phyloP scores from a whole-genome alignment of 2,113 vertebrate species.

The Trogon melanurus region DNA sequence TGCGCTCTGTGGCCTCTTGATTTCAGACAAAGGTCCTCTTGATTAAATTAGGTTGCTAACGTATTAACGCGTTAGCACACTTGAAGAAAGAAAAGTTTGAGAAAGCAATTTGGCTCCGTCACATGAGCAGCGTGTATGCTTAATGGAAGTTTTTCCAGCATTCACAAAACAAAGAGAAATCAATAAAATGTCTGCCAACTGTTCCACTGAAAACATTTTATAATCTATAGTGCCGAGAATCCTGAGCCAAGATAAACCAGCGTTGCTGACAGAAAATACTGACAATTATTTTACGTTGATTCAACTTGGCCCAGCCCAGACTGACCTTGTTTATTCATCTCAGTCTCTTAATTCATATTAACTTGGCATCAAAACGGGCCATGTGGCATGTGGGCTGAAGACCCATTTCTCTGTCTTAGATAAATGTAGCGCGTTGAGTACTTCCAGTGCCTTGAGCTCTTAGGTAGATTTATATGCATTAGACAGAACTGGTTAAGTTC shows the following conservation, averaged over 20 bases:
- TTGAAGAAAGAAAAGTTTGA: slow-evolving; percentile 43
- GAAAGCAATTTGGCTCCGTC: slow-evolving; percentile 34
- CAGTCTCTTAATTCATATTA: slow-evolving; percentile 76
- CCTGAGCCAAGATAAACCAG: slow-evolving; percentile 75
- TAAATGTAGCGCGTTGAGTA: slow-evolving; percentile 63
- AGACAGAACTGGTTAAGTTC: slow-evolving; percentile 82
- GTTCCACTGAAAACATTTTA: slow-evolving; percentile 71
- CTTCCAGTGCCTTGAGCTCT: slow-evolving; percentile 79
- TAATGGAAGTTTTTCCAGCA: slow-evolving; percentile 70
- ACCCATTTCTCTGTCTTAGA: slow-evolving; percentile 76
- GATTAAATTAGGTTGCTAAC: slow-evolving; percentile 29
- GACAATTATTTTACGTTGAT: slow-evolving; percentile 77
- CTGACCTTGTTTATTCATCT: slow-evolving; percentile 82
- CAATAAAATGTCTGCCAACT: slow-evolving; percentile 74
- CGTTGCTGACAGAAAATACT: slow-evolving; percentile 76
- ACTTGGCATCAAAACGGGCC: slow-evolving; percentile 73
- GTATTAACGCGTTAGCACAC: not conserved
- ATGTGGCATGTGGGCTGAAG: slow-evolving; percentile 75
- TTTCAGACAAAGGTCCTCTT: slow-evolving; percentile 40
- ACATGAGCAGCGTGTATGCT: slow-evolving; percentile 46
- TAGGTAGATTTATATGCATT: slow-evolving; percentile 85
- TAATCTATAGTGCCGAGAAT: slow-evolving; percentile 64
- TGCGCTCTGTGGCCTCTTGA: not conserved
- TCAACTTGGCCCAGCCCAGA: slow-evolving; percentile 73
- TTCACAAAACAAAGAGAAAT: slow-evolving; percentile 76